Evolutionary conservation across 2,797 vertebrate species (phyloP).

Genomic region (Halcyon leucocephala): DNA sequence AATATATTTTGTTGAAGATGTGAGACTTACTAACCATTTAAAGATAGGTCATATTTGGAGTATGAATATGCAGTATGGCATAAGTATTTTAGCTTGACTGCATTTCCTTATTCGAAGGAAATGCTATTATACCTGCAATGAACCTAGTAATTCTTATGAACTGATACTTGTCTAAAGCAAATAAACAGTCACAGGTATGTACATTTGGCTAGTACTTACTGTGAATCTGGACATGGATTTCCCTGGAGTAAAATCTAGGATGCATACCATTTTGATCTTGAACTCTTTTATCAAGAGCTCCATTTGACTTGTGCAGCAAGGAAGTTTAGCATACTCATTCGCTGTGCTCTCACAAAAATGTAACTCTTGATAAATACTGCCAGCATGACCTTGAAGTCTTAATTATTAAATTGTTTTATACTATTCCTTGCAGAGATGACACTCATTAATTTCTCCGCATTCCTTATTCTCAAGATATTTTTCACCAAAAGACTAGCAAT

Average conservation of each 20-base stretch:
- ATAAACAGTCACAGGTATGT: background rate
- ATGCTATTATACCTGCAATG: background rate
- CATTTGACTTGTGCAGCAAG: background rate
- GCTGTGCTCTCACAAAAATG: background rate
- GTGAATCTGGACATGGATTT: background rate
- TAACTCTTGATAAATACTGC: background rate
- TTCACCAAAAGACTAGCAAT: background rate
- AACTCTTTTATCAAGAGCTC: background rate
- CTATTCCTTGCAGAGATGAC: background rate
- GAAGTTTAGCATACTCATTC: background rate
- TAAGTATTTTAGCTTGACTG: background rate
- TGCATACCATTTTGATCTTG: background rate
- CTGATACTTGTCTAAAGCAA: background rate
- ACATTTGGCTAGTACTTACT: background rate
- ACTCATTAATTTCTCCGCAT: constrained; percentile 17
- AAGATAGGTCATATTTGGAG: background rate
- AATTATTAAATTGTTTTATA: constrained; percentile 54
- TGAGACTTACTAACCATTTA: background rate
- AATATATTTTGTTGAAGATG: background rate
- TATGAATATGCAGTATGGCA: background rate
- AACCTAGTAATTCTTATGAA: background rate
- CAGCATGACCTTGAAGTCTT: constrained; percentile 27
- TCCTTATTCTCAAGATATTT: background rate
- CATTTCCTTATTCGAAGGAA: background rate
- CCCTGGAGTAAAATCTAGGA: background rate